Evolutionary conservation across 2,888 invertebrate genomes (phyloP), one percentile per base, ranked within the genome.

Genomic region (Clunio marinus): DNA sequence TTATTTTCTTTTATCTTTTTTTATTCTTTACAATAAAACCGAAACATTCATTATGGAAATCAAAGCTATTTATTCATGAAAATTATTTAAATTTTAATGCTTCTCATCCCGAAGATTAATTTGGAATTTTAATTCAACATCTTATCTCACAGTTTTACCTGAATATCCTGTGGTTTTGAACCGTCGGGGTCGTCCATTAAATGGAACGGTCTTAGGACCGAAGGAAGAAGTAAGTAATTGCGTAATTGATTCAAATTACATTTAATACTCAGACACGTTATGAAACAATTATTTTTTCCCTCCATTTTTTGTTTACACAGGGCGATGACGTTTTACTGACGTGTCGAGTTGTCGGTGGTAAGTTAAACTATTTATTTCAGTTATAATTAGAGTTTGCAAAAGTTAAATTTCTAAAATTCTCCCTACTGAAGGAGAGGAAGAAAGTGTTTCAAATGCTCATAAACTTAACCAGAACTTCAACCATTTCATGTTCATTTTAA

Each of bases 281-380:
- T 15, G 32, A 41, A 41, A 41, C 41, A 41, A 10, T 41, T 41
- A n/a, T 15, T 15, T n/a, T 15, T 41, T 41, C 41, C 15, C n/a
- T 15, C 41, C 10, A 41, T 41, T n/a, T n/a, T n/a, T n/a, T 41
- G 41, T 41, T 41, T 41, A 15, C 41, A 41, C 27, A 63, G 79
- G 90, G 90, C 2, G 91, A 91, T 74, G 91, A 91, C 75, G 87
- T 93, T 71, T 84, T 88, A 69, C 84, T 93, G 74, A 93, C 89
- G 70, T 93, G 93, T 79, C 84, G 92, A 72, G 92, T 93, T 59
- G 88, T 89, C 71, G 93, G 93, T 74, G 93, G 93, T 87, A 83
- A 86, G 83, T 76, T 69, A 41, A 46, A 46, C 10, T 41, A 41
- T 41, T 41, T 41, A 10, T 41, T 41, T 41, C 41, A 41, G n/a